These are phyloP conservation scores for Ennomos fuscantarius DNA, from an alignment of 2,888 invertebrate species.

Conservation along the genomic window DNA sequence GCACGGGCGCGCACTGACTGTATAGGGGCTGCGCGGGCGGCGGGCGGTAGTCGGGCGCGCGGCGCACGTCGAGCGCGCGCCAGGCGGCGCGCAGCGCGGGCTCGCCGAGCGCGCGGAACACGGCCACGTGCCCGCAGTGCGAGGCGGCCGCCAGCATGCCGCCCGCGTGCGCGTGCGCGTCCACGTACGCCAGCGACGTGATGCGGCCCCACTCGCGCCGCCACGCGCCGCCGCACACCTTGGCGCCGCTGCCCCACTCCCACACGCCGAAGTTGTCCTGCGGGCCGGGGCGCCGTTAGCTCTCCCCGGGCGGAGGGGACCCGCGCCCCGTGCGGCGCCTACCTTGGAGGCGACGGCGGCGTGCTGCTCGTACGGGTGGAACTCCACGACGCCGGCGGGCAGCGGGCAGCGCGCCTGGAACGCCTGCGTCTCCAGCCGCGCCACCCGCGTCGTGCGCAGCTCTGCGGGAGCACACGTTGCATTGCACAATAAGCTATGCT, in stretches of 20 bases:
- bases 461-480: conserved; percentile 41
- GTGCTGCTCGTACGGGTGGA: conserved; percentile 96
- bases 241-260: conserved; percentile 92
- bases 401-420: conserved; percentile 92
- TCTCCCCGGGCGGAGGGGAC: too few relatives aligned
- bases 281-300: too few relatives aligned
- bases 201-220: conserved; percentile 87
- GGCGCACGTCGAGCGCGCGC: conserved; percentile 91
- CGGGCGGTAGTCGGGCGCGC: conserved; percentile 69
- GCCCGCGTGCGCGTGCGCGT: conserved; percentile 91
- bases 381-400: conserved; percentile 91
- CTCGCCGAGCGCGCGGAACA: conserved; percentile 80
- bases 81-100: conserved; percentile 88
- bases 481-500: too few relatives aligned
- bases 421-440: conserved; percentile 92
- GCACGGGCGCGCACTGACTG: conserved; percentile 67
- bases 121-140: conserved; percentile 91
- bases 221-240: conserved; percentile 87
- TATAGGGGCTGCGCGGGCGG: conserved; percentile 75
- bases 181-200: conserved; percentile 93
- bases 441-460: conserved; percentile 68
- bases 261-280: conserved; percentile 91
- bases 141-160: conserved; percentile 89
- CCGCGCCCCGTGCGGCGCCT: too few relatives aligned
- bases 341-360: conserved; percentile 92